These are phyloP conservation scores for Drosophila acutilabella DNA, from an alignment of 2,888 invertebrate species.

Conservation along the genomic window DNA sequence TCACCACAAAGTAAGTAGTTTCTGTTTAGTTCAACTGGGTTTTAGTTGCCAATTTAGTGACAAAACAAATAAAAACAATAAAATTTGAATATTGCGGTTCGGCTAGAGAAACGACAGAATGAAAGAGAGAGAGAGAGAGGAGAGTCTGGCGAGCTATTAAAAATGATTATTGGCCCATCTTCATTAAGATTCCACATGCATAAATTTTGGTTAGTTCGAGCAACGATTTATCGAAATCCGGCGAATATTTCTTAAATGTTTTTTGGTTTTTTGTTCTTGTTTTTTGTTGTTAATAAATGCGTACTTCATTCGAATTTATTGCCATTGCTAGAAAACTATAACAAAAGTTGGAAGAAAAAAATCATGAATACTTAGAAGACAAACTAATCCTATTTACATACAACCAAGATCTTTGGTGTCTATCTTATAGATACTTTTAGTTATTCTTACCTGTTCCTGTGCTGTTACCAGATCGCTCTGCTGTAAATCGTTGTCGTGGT, in stretches of 20 bases:
- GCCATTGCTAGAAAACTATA: slow-evolving; percentile 45
- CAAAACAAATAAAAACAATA: slow-evolving; percentile 65
- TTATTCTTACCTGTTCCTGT: slow-evolving; percentile 61
- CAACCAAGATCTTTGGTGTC: background rate
- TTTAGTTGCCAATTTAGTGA: slow-evolving; percentile 75
- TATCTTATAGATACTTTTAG: slow-evolving; percentile 8
- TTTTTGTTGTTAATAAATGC: slow-evolving; percentile 49
- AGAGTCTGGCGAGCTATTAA: slow-evolving; percentile 61
- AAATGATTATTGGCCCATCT: slow-evolving; percentile 74
- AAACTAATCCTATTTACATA: slow-evolving; percentile 60
- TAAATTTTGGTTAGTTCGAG: slow-evolving; percentile 52
- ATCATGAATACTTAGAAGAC: slow-evolving; percentile 1
- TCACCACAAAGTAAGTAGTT: slow-evolving; percentile 61
- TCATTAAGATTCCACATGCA: slow-evolving; percentile 72
- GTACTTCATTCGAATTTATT: slow-evolving; percentile 70
- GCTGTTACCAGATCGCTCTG: slow-evolving; percentile 59
- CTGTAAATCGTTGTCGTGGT: slow-evolving; percentile 81
- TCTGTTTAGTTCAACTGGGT: slow-evolving; percentile 49
- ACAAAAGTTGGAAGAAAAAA: slow-evolving; percentile 25
- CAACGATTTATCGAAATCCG: slow-evolving; percentile 49
- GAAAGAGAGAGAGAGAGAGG: slow-evolving; percentile 12
- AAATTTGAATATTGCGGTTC: slow-evolving; percentile 68
- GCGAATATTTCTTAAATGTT: slow-evolving; percentile 6
- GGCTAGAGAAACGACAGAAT: slow-evolving; percentile 17
- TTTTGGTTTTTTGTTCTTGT: slow-evolving; percentile 18